These are phyloP conservation scores for Eurystomus gularis DNA, from an alignment of 2,113 vertebrate species.

Conservation along the genomic window DNA sequence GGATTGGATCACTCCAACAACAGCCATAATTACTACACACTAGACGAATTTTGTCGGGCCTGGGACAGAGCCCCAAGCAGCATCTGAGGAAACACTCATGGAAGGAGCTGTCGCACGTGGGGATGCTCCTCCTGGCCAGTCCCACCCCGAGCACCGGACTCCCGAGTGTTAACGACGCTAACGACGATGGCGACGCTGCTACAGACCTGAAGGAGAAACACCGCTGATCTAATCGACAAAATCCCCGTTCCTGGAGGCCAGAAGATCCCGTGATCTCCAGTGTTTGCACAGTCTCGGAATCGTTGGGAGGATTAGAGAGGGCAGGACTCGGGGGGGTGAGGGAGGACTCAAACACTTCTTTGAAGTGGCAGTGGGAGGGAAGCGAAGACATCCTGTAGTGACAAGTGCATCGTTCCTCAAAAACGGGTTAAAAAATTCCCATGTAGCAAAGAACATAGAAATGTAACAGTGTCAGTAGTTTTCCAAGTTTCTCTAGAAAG, in stretches of 20 bases:
- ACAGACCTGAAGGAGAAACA: neutral
- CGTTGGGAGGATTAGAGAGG: neutral
- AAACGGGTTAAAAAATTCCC: neutral
- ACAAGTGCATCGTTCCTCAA: neutral
- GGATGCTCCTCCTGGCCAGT: neutral
- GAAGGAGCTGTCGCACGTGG: neutral
- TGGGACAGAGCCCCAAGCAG: neutral
- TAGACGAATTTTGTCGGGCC: neutral
- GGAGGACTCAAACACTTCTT: neutral
- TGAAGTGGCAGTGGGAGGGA: neutral
- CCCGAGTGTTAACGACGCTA: no score
- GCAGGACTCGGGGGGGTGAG: neutral
- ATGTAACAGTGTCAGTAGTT: neutral
- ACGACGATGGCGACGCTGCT: no score
- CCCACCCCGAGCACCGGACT: neutral
- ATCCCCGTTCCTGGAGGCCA: neutral
- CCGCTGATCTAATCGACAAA: neutral
- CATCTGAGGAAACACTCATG: neutral
- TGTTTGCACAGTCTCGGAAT: neutral
- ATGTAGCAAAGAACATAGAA: neutral
- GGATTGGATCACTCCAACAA: neutral
- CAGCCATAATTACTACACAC: neutral
- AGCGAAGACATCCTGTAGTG: neutral
- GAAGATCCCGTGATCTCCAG: neutral
- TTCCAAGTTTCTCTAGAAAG: neutral